Percentiles rank a stretch among this genome's conserved stretches.
Conservation (phyloP, 2,888 invertebrate genomes). For the Philaethria dido region DNA sequence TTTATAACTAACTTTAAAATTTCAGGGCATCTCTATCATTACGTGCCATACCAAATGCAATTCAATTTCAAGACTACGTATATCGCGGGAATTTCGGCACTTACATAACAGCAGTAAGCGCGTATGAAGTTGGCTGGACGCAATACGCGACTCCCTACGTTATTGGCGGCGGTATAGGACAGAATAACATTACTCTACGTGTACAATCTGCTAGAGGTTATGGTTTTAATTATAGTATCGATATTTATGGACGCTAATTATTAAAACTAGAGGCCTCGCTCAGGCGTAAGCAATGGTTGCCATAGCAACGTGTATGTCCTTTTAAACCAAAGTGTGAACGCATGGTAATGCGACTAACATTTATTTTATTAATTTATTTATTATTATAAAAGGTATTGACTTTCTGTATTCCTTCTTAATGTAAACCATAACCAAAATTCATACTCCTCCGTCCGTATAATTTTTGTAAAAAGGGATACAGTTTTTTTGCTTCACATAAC, state of each 20-base stretch:
- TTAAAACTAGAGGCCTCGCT: no score
- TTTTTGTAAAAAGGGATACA: no score
- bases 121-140: not conserved
- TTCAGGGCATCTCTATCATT: not conserved
- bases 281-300: no score
- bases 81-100: not conserved
- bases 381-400: no score
- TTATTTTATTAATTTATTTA: no score
- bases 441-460: no score
- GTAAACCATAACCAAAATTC: no score
- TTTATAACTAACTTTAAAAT: not conserved
- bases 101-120: not conserved
- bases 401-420: no score
- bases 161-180: not conserved
- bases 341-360: no score
- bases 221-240: conserved; percentile 1
- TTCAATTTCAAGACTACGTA: not conserved
- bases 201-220: not conserved
- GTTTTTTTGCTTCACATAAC: no score
- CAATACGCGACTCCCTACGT: not conserved
- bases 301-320: no score
- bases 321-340: no score
- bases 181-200: not conserved
- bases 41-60: not conserved
- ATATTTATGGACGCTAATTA: conserved; percentile 1